Percentiles rank a stretch among this genome's conserved stretches.
phyloP scores from a whole-genome alignment of 2,888 invertebrate species.

The Ptilodon capucinus region DNA sequence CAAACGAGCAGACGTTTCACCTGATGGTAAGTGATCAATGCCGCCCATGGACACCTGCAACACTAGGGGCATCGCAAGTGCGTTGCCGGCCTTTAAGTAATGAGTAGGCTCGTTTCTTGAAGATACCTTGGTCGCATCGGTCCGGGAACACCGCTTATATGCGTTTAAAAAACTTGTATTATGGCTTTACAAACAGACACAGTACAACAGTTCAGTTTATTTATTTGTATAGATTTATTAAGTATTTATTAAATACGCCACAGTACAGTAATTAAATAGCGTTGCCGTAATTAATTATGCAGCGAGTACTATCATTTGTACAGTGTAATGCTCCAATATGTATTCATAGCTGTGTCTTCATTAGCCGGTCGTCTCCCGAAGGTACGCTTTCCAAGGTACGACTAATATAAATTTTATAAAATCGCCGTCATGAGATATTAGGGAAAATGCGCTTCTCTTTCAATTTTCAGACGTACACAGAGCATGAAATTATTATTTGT shows the following conservation, averaged over 20 bases:
- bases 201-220: no score
- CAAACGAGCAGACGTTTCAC: no score
- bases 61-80: no score
- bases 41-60: no score
- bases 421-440: slow-evolving; percentile 19
- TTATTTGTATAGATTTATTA: neutral
- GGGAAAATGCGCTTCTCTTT: slow-evolving; percentile 5
- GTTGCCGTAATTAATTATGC: slow-evolving; percentile 61
- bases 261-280: slow-evolving; percentile 46
- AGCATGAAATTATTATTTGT: no score
- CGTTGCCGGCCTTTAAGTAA: no score
- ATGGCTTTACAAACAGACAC: no score
- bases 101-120: no score
- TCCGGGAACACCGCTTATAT: no score
- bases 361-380: slow-evolving; percentile 50
- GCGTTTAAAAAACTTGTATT: no score
- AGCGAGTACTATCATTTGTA: slow-evolving; percentile 44
- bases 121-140: no score
- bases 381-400: slow-evolving; percentile 33
- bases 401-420: slow-evolving; percentile 50
- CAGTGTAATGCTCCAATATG: slow-evolving; percentile 67
- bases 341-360: slow-evolving; percentile 69
- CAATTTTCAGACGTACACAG: slow-evolving; percentile 1
- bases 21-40: no score
- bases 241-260: slow-evolving; percentile 27